A percentile compares a stretch with the other conserved stretches of the same genome.
Evolutionary conservation across 2,888 invertebrate genomes (phyloP).

Genomic region (Eulithis prunata): DNA sequence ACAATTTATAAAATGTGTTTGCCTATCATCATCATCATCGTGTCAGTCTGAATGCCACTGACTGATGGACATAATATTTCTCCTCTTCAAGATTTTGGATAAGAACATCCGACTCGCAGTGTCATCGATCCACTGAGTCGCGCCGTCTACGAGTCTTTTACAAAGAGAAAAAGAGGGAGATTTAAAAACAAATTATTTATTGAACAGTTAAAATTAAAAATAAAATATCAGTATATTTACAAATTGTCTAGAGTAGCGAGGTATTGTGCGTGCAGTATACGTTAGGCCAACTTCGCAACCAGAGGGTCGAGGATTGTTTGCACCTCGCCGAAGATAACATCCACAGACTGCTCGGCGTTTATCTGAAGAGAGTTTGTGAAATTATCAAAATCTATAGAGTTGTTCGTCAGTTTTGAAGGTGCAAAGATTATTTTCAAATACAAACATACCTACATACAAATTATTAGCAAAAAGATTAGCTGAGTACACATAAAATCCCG

Average conservation of each 20-base stretch:
- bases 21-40: neutral
- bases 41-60: too few species aligned
- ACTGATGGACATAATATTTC: too few species aligned
- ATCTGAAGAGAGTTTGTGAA: slow-evolving; percentile 83
- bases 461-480: too few species aligned
- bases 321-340: slow-evolving; percentile 91
- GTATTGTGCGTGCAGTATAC: slow-evolving; percentile 15
- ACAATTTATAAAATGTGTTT: slow-evolving; percentile 1
- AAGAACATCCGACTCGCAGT: too few species aligned
- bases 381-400: too few species aligned
- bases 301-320: slow-evolving; percentile 83
- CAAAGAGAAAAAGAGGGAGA: neutral
- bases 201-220: slow-evolving; percentile 28
- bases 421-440: too few species aligned
- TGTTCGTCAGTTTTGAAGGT: too few species aligned
- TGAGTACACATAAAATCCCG: too few species aligned
- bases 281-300: slow-evolving; percentile 43
- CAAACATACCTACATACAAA: too few species aligned
- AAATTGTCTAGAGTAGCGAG: slow-evolving; percentile 27
- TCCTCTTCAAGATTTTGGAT: too few species aligned
- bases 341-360: slow-evolving; percentile 90
- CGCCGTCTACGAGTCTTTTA: too few species aligned
- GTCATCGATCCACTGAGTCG: too few species aligned
- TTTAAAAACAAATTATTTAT: slow-evolving; percentile 35
- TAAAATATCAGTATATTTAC: slow-evolving; percentile 33